Base-by-base conservation (phyloP, 2,113 vertebrate genomes). In the Paradoxurus hermaphroditus region DNA sequence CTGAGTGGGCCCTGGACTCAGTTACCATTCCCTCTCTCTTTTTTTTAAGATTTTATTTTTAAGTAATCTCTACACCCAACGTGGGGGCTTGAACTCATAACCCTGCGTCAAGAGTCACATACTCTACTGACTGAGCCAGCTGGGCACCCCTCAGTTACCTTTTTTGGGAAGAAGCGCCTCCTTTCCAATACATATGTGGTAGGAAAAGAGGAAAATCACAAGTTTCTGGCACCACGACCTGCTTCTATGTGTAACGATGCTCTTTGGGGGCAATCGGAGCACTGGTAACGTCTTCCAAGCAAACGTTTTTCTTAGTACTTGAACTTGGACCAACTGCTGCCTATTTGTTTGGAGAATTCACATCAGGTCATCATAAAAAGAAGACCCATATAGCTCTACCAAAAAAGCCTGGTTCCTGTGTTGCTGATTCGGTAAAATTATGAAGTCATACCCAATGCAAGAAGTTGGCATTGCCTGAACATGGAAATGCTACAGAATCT, bases 351-450 rank as follows among this genome's bases (percentile, higher is more conserved):
- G 27, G 51, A 84, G 36, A 46, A 63, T 77, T 93, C 49, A 65
- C 39, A 63, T n/a, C 36, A 72, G n/a, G 87, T 83, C 21, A 93
- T 31, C 25, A n/a, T 65, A 27, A 91, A 86, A 96, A 36, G 49
- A 91, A 95, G 63, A 73, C 36, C 86, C 77, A 94, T 8, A 2
- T 41, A 68, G 51, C 2, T 83, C 29, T 72, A 36, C 65, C 9
- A 95, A 83, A 93, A 59, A 90, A n/a, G n/a, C 77, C 83, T 92
- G 65, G 86, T 90, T 92, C 53, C 97, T 96, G 93, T 97, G 95
- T 87, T 98, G 93, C 96, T 96, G 93, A 87, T 97, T 97, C 13
- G 92, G 87, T 75, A 89, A 92, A 90, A 90, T 94, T 19, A 83
- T 70, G 73, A 95, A 21, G 92, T 4, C 46, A 65, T 16, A 92